Evolutionary conservation across 2,797 vertebrate species (phyloP).

Genomic region (Parauchenoglanis ngamensis): DNA sequence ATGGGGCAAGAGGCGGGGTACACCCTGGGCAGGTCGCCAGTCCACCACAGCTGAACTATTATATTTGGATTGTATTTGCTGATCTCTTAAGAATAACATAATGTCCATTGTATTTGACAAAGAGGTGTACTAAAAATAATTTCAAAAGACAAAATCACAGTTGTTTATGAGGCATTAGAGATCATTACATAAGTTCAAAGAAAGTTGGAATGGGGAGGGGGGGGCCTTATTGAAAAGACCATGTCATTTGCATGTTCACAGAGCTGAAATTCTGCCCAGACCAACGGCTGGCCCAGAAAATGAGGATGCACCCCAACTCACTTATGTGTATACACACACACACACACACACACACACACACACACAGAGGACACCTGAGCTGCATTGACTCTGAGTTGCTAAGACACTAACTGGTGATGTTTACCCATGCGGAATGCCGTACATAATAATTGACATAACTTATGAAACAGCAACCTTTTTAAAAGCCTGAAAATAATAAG

Average conservation of each 20-base stretch:
- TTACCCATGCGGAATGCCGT: background rate
- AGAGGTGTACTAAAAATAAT: background rate
- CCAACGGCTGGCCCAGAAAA: conserved; percentile 40
- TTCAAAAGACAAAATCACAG: background rate
- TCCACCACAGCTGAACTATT: background rate
- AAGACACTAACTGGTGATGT: background rate
- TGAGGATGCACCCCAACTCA: conserved; percentile 30
- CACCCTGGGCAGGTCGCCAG: too few species aligned
- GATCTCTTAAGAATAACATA: background rate
- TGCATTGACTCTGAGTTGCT: background rate
- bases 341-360: background rate
- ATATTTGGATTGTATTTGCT: background rate
- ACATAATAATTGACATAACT: background rate
- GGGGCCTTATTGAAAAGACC: conserved; percentile 37
- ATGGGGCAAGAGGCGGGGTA: too few species aligned
- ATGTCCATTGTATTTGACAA: background rate
- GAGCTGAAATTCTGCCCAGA: conserved; percentile 45
- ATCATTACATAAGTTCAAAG: conserved; percentile 32
- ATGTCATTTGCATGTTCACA: conserved; percentile 41
- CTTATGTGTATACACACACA: background rate
- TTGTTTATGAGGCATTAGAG: conserved; percentile 29
- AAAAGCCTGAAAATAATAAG: too few species aligned
- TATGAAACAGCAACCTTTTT: background rate
- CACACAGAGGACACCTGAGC: background rate
- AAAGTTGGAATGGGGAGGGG: conserved; percentile 21